A percentile compares a stretch with the other conserved stretches of the same genome.
These are phyloP conservation scores for Atrichornis clamosus DNA, from an alignment of 2,113 vertebrate genomes.

Conservation along the genomic window DNA sequence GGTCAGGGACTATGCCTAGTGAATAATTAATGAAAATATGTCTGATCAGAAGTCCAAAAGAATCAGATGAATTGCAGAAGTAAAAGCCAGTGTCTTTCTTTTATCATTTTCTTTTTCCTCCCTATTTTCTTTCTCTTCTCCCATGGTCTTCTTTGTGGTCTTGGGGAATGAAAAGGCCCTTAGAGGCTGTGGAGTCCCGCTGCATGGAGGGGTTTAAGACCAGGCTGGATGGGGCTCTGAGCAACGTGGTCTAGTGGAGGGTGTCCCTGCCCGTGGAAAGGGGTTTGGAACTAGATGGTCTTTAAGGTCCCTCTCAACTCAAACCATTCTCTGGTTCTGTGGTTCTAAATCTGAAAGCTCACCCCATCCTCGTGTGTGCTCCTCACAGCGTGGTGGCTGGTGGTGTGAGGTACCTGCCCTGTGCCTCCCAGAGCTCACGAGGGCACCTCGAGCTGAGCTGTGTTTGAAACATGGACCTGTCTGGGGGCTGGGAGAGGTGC, in stretches of 20 bases:
- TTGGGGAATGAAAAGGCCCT: background rate
- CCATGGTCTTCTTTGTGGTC: background rate
- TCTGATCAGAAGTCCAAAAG: background rate
- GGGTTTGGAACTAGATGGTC: background rate
- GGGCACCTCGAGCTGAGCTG: background rate
- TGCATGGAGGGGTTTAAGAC: background rate
- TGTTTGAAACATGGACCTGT: background rate
- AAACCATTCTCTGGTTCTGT: background rate
- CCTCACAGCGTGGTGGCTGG: background rate
- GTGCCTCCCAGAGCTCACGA: rapidly evolving
- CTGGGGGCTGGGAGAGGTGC: background rate
- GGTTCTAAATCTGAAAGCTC: background rate
- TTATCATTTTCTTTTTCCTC: background rate
- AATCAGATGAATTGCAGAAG: background rate
- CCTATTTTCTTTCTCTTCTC: background rate
- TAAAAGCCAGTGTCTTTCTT: background rate
- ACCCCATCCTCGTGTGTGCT: rapidly evolving
- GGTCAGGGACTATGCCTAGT: background rate
- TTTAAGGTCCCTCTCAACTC: background rate
- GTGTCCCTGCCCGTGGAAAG: background rate
- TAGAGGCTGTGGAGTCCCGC: no score
- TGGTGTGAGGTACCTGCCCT: background rate
- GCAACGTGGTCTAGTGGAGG: background rate
- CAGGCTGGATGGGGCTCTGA: background rate
- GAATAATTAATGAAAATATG: conserved; percentile 14